These are phyloP conservation scores for Aphyosemion australe DNA, from an alignment of 2,113 vertebrate species.

Conservation along the genomic window DNA sequence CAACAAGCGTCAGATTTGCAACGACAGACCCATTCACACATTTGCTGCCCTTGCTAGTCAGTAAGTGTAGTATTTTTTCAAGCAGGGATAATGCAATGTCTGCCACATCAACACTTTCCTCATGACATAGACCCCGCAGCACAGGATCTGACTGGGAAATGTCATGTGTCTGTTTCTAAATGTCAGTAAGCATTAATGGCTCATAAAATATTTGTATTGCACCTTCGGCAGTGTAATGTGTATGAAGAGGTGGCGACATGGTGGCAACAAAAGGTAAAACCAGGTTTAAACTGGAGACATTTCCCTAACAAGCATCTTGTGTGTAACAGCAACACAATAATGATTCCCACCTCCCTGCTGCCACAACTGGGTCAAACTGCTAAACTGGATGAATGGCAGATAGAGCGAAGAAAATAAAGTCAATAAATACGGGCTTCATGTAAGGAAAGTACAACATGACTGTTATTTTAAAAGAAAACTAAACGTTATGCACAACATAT, in stretches of 20 bases:
- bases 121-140: slow-evolving; percentile 21
- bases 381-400: neutral
- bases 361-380: slow-evolving; percentile 42
- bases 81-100: slow-evolving; percentile 18
- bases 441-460: too few species aligned
- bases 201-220: slow-evolving; percentile 1
- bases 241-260: slow-evolving; percentile 11
- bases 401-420: neutral
- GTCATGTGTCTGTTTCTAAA: slow-evolving; percentile 21
- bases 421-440: slow-evolving; percentile 4
- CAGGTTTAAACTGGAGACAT: slow-evolving; percentile 24
- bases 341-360: slow-evolving; percentile 2
- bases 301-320: slow-evolving; percentile 19
- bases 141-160: slow-evolving; percentile 33
- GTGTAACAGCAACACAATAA: slow-evolving; percentile 9
- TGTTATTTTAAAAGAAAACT: neutral
- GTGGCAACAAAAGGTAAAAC: slow-evolving; percentile 32
- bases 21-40: slow-evolving; percentile 12
- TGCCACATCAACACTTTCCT: slow-evolving; percentile 22
- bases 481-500: too few species aligned
- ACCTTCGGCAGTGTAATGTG: slow-evolving; percentile 17
- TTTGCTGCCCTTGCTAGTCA: neutral
- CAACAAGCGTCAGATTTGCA: neutral
- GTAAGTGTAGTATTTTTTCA: slow-evolving; percentile 4
- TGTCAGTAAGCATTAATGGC: slow-evolving; percentile 25